These are phyloP conservation scores for Ganaspis sp. DNA, from an alignment of 1,140 invertebrate genomes.

Conservation along the genomic window DNA sequence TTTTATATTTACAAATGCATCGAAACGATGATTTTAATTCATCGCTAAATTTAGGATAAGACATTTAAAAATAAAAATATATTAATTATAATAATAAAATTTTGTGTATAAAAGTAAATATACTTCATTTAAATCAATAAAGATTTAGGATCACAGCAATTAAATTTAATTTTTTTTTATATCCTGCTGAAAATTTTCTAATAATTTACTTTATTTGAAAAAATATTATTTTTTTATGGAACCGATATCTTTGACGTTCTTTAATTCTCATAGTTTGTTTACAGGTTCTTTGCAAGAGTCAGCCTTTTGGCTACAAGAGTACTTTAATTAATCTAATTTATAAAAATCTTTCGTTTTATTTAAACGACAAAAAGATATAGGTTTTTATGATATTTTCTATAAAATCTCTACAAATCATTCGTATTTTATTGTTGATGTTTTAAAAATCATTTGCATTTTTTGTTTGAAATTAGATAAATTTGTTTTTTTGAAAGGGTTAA, in stretches of 20 bases:
- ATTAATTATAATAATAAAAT: not conserved
- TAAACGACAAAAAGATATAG: not conserved
- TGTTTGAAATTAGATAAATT: not conserved
- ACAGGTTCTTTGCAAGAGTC: not conserved
- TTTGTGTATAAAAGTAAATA: constrained; percentile 6
- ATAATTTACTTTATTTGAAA: too few species aligned
- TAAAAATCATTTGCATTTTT: not conserved
- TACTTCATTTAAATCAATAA: not conserved
- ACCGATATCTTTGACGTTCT: not conserved
- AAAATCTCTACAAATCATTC: not conserved
- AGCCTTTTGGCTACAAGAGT: not conserved
- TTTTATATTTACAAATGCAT: not conserved
- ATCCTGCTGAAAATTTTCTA: not conserved
- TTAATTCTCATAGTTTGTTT: constrained; percentile 9
- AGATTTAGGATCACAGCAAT: not conserved
- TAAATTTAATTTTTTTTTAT: not conserved
- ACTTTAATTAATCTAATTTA: not conserved
- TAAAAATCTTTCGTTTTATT: not conserved
- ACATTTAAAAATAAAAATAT: constrained; percentile 8
- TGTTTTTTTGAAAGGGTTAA: not conserved
- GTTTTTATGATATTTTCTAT: not conserved
- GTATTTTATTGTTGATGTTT: too few species aligned
- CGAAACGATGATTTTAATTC: not conserved
- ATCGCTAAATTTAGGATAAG: not conserved
- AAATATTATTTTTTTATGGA: not conserved